These are phyloP conservation scores for Piprites chloris DNA, from an alignment of 2,113 vertebrate genomes.

Conservation along the genomic window DNA sequence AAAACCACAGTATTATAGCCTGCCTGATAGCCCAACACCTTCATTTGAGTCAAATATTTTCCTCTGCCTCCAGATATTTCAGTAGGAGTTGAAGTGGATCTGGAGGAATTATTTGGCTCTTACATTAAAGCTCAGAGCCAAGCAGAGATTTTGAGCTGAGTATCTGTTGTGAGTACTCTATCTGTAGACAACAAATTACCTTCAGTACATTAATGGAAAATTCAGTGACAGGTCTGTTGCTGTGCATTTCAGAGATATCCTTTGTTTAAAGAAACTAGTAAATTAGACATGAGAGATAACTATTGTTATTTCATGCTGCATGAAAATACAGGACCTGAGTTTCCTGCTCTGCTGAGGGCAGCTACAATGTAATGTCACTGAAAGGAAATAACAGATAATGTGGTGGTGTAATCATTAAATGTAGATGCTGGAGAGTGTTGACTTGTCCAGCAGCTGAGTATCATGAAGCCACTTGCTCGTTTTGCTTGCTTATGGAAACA, in stretches of 20 bases:
- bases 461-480: accelerated
- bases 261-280: background rate
- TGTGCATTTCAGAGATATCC: background rate
- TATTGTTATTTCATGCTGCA: background rate
- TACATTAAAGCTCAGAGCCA: background rate
- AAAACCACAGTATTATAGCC: background rate
- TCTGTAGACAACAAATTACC: background rate
- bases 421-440: background rate
- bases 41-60: background rate
- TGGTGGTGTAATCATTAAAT: background rate
- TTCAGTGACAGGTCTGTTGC: background rate
- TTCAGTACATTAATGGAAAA: background rate
- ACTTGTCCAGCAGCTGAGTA: background rate
- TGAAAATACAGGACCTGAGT: background rate
- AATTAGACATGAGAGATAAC: background rate
- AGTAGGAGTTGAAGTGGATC: background rate
- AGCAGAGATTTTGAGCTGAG: background rate
- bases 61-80: background rate
- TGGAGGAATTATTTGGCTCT: background rate
- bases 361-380: background rate
- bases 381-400: background rate
- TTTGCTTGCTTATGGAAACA: accelerated
- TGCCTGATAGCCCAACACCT: background rate
- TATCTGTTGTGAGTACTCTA: background rate
- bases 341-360: background rate